phyloP scores from a whole-genome alignment of 2,797 vertebrate genomes.

The Sarcophilus harrisii region DNA sequence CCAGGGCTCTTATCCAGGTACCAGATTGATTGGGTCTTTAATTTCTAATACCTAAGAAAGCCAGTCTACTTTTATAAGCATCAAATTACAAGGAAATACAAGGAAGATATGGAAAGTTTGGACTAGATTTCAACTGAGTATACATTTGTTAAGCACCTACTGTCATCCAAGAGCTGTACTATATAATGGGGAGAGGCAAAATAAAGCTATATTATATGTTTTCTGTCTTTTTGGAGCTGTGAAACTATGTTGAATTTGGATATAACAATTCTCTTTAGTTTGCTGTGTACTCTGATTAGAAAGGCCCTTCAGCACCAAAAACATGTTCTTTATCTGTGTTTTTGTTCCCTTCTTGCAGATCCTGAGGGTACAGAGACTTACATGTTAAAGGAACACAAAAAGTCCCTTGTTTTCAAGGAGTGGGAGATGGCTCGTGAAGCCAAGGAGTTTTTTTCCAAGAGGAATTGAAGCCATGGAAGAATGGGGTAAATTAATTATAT shows the following conservation, averaged over 20 bases:
- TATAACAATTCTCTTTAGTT: background rate
- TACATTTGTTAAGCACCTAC: background rate
- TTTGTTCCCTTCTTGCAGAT: background rate
- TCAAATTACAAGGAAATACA: background rate
- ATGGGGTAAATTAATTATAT: conserved; percentile 19
- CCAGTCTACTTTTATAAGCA: background rate
- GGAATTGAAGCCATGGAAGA: conserved; percentile 2
- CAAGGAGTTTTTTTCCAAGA: conserved; percentile 6
- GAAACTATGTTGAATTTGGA: background rate
- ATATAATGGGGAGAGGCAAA: background rate
- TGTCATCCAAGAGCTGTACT: background rate
- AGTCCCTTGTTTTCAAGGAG: background rate
- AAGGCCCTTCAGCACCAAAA: background rate
- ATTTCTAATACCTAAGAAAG: background rate
- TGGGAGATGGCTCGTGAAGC: background rate
- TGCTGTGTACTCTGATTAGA: background rate
- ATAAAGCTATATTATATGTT: background rate
- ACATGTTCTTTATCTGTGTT: background rate
- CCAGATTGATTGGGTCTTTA: background rate
- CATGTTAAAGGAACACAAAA: background rate
- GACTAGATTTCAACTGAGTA: background rate
- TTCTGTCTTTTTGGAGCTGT: background rate
- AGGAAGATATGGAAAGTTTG: background rate
- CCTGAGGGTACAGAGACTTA: background rate
- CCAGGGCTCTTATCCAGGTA: background rate